Base-by-base conservation (phyloP, 2,113 vertebrate species). In the Herpetotheres cachinnans region DNA sequence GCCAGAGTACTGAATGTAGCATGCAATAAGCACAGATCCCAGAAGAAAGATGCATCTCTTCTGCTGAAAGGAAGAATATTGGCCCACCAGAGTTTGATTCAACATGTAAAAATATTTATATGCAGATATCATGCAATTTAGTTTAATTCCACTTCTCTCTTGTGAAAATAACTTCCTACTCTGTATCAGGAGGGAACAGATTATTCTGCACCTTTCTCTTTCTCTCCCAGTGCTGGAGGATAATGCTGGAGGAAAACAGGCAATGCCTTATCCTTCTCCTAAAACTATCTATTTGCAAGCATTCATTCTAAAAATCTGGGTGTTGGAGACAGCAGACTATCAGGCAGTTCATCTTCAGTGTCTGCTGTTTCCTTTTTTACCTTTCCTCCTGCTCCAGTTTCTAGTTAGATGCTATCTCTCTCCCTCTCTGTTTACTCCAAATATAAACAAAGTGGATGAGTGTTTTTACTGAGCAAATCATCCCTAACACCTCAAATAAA, bases 141-240 rank as follows among this genome's bases (percentile, higher is more conserved):
- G 40, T 71, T 58, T 76, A 91, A 70, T 62, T 91, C n/a, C 24
- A 36, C 21, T 70, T 11, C 10, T 87, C 4, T 90, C 26, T 36
- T 66, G 30, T 72, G 73, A 89, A 95, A 95, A 92, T 86, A 91
- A 46, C 77, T 82, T 90, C 59, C 55, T 91, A 61, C 50, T 70
- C 34, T 85, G 1, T 90, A 42, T 36, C 3, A 3, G 16, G 13
- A 82, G 13, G 38, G 20, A 95, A 62, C 21, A 91, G 63, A 82
- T 55, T 73, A 54, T 86, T 79, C 10, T 21, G 9, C 19, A 66
- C 25, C 30, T 74, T 78, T 67, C 61, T 83, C 59, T 69, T 92
- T 83, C 34, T 62, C 36, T 81, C 25, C 5, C 66, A 52, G 13
- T 66, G n/a, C 32, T 54, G 26, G 29, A 78, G 24, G 30, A 84